Base-by-base conservation (phyloP, 1,140 invertebrate genomes). In the Pissodes strobi region DNA sequence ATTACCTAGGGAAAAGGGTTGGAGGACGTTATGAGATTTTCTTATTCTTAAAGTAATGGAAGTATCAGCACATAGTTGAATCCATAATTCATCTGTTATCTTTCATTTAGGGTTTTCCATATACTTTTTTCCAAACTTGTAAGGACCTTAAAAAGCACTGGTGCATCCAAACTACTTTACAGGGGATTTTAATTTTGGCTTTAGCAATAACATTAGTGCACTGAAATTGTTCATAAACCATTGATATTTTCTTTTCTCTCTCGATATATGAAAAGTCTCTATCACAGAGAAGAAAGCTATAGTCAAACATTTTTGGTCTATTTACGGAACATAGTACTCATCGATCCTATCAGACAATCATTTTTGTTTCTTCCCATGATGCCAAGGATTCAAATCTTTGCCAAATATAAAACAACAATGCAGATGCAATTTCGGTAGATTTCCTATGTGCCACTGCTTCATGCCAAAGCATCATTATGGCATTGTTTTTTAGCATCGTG, bases 261-360 rank as follows among this genome's bases (percentile, higher is more conserved):
- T 59, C 56, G 1, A 59, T 59, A 9, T 23, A 19, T 8, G 56
- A 10, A 48, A 59, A 59, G 23, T 59, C 41, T 46, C 56, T 45
- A 18, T 59, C 43, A 34, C 56, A 59, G n/a, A 22, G 56, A n/a
- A 59, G 30, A n/a, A n/a, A n/a, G n/a, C n/a, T n/a, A n/a, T n/a
- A n/a, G 19, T 48, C 5, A 59, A 46, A 48, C 45, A 38, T 27
- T 57, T 57, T 43, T 57, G 53, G 12, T 57, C 25, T 22, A 57
- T 21, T 43, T 39, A 9, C 5, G 37, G 45, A 21, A 41, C 48
- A 48, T 59, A 48, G 23, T 19, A 46, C 38, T 25, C 56, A 59
- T 10, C 56, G 18, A 22, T 59, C 56, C 13, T 21, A 59, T 41
- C 56, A 59, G 13, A 59, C 56, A 18, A 59, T 34, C 10, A 59